phyloP scores from a whole-genome alignment of 2,113 vertebrate species.

The Genyomyrus donnyi region DNA sequence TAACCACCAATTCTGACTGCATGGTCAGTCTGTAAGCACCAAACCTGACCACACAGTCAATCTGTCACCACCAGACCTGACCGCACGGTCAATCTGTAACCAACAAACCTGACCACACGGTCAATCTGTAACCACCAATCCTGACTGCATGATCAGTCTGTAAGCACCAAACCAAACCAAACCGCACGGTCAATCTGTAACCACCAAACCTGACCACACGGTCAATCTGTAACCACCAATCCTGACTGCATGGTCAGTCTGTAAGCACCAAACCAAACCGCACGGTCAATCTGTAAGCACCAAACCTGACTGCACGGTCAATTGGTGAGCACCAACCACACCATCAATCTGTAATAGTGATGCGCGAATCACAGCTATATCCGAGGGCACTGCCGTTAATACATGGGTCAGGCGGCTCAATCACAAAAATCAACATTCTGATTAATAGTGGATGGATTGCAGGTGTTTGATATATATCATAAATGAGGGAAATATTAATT shows the following conservation, averaged over 20 bases:
- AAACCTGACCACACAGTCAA: neutral
- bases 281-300: too few species aligned
- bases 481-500: neutral
- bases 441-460: neutral
- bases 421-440: neutral
- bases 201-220: neutral
- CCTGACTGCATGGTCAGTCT: too few species aligned
- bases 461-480: neutral
- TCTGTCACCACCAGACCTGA: too few species aligned
- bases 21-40: neutral
- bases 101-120: neutral
- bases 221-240: too few species aligned
- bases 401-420: neutral
- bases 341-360: neutral
- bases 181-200: neutral
- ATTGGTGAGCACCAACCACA: too few species aligned
- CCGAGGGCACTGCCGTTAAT: too few species aligned
- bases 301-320: too few species aligned
- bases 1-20: neutral
- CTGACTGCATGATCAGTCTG: too few species aligned
- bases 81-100: neutral
- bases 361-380: too few species aligned
- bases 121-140: too few species aligned
- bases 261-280: neutral
- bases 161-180: too few species aligned